Conservation (phyloP, 2,797 vertebrate genomes). For the Rhinoraja longicauda region DNA sequence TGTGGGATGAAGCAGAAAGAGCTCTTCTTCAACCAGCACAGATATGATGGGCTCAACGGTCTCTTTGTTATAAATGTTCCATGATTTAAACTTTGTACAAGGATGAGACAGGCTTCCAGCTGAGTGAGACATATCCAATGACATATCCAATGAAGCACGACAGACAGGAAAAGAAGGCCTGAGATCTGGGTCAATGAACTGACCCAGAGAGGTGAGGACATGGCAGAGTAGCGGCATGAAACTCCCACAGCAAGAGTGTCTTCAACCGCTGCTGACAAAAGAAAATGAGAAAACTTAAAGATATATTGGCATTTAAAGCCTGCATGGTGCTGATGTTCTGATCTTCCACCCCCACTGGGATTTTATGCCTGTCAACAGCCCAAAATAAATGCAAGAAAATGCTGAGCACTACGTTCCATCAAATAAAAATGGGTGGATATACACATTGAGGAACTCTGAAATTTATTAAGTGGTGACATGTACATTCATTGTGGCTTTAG, state of each 20-base stretch:
- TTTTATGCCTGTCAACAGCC: not conserved
- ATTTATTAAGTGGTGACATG: not conserved
- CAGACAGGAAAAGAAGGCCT: not conserved
- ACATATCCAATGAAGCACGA: not conserved
- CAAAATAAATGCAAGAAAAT: not conserved
- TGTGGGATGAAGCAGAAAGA: too few species aligned
- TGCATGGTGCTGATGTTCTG: not conserved
- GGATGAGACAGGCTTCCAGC: not conserved
- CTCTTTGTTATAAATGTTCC: too few species aligned
- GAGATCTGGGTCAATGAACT: not conserved
- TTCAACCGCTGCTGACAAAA: not conserved
- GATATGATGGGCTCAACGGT: too few species aligned
- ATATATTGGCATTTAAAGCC: not conserved
- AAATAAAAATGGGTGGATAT: not conserved
- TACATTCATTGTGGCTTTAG: not conserved
- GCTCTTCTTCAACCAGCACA: too few species aligned
- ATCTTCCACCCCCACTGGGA: not conserved
- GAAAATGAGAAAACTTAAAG: not conserved
- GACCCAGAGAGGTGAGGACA: not conserved
- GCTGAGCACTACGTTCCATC: not conserved
- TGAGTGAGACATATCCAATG: not conserved
- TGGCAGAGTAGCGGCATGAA: not conserved
- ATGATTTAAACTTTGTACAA: not conserved
- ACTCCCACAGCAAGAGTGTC: not conserved
- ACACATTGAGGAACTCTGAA: not conserved